These are phyloP conservation scores for Gymnoscopelus microlampas DNA, from an alignment of 2,797 vertebrate genomes.

Conservation along the genomic window DNA sequence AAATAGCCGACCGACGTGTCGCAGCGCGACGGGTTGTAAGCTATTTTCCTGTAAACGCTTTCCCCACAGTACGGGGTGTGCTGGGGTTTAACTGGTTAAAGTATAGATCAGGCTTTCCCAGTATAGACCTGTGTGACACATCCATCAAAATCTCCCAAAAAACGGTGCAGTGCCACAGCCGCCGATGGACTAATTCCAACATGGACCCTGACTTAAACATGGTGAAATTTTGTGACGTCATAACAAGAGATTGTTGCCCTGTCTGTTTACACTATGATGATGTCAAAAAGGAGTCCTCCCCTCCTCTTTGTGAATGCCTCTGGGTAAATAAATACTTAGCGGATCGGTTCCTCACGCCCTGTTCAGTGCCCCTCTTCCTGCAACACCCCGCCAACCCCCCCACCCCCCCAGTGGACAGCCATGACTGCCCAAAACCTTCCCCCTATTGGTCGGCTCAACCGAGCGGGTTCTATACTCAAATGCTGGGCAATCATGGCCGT, in stretches of 20 bases:
- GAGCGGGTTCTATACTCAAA: conserved; percentile 13
- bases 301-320: conserved; percentile 41
- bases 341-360: conserved; percentile 47
- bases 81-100: too few relatives aligned
- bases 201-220: conserved; percentile 70
- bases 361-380: conserved; percentile 50
- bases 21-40: too few relatives aligned
- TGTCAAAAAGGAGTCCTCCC: conserved; percentile 43
- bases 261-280: conserved; percentile 39
- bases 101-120: too few relatives aligned
- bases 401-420: conserved; percentile 32
- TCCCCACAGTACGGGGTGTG: too few relatives aligned
- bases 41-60: too few relatives aligned
- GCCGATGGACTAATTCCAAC: conserved; percentile 69
- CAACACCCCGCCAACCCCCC: not conserved
- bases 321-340: conserved; percentile 37
- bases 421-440: conserved; percentile 37
- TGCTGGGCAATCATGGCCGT: conserved; percentile 38
- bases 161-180: conserved; percentile 34
- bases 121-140: conserved; percentile 28
- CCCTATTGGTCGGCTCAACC: conserved; percentile 40
- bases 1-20: too few relatives aligned
- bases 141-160: conserved; percentile 73
- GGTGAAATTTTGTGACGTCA: conserved; percentile 59
- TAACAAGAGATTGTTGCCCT: conserved; percentile 55